These are phyloP conservation scores for Rachycentron canadum DNA, from an alignment of 2,797 vertebrate species.

Conservation along the genomic window DNA sequence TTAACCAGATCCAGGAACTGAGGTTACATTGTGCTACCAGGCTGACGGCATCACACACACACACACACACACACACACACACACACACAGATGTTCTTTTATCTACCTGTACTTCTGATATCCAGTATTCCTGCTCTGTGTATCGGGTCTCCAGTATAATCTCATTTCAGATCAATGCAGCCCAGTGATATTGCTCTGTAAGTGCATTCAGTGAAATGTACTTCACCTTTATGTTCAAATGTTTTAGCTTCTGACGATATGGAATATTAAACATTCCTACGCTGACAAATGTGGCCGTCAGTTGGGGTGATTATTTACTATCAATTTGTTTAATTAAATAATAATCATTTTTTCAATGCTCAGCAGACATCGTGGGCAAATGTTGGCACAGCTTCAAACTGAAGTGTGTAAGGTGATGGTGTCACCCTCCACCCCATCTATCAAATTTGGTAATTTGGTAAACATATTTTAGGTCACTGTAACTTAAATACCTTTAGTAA, in stretches of 20 bases:
- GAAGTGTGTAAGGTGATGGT: not conserved
- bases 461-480: not conserved
- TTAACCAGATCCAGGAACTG: slow-evolving; percentile 54
- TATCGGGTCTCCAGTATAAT: slow-evolving; percentile 55
- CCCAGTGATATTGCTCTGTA: slow-evolving; percentile 56
- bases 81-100: slow-evolving; percentile 22
- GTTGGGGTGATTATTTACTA: slow-evolving; percentile 31
- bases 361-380: no score
- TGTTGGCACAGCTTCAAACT: not conserved
- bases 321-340: not conserved
- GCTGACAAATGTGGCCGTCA: slow-evolving; percentile 33
- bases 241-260: slow-evolving; percentile 65
- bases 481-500: not conserved
- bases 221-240: slow-evolving; percentile 70
- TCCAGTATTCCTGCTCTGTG: slow-evolving; percentile 57
- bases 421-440: not conserved
- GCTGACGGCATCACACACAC: slow-evolving; percentile 28
- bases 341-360: not conserved
- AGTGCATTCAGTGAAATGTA: slow-evolving; percentile 75
- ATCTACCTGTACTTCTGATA: slow-evolving; percentile 57
- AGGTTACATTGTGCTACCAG: slow-evolving; percentile 36
- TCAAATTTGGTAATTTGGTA: not conserved
- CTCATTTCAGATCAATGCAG: slow-evolving; percentile 61
- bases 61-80: slow-evolving; percentile 9
- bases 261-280: slow-evolving; percentile 77